Percentiles rank a stretch among this genome's conserved stretches.
Conservation (phyloP, 2,888 invertebrate genomes). For the Hirtodrosophila duncani region DNA sequence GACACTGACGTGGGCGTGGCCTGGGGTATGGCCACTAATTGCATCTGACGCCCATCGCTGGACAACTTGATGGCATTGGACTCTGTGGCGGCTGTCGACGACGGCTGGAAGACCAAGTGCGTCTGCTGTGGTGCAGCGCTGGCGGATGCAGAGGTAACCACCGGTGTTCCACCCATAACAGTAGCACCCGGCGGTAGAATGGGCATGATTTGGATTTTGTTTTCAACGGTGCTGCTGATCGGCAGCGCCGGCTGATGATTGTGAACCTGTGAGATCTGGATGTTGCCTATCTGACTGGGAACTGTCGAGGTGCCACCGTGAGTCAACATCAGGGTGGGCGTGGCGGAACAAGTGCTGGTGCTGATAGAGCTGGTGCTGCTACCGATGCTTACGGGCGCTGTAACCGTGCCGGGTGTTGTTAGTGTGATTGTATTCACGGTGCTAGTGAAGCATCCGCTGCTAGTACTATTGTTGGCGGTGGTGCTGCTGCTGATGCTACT, state of each 20-base stretch:
- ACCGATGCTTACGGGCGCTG: constrained; percentile 36
- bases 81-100: constrained; percentile 33
- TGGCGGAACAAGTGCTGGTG: no score
- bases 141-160: constrained; percentile 27
- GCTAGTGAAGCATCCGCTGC: constrained; percentile 18
- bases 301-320: constrained; percentile 67
- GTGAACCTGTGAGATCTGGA: constrained; percentile 78
- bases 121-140: constrained; percentile 38
- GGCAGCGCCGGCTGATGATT: constrained; percentile 59
- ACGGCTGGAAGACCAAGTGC: constrained; percentile 53
- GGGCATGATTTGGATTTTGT: constrained; percentile 79
- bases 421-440: constrained; percentile 36
- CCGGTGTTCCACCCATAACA: constrained; percentile 57
- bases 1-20: constrained; percentile 36
- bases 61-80: constrained; percentile 58
- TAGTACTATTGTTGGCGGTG: constrained; percentile 15
- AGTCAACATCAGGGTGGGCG: constrained; percentile 44
- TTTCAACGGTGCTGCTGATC: constrained; percentile 76
- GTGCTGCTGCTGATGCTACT: constrained; percentile 20
- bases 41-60: constrained; percentile 69
- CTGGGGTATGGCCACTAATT: constrained; percentile 66
- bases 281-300: constrained; percentile 79
- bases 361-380: constrained; percentile 31
- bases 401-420: constrained; percentile 45
- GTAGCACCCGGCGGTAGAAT: constrained; percentile 71